Base-by-base conservation (phyloP, 2,113 vertebrate species). In the Beaufortia kweichowensis region DNA sequence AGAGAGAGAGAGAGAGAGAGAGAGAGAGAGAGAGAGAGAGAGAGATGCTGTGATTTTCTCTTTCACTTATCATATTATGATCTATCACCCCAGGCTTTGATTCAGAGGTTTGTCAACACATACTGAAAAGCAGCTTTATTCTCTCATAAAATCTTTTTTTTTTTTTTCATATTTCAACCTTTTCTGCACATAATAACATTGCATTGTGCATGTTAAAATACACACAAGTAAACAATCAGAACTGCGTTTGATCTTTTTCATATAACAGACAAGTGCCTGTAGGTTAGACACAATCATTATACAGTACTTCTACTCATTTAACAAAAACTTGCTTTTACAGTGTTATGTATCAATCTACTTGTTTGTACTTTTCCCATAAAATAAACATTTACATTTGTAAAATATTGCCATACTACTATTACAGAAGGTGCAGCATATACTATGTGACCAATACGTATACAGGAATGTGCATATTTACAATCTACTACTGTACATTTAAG, bases 1-100 rank as follows among this genome's bases (percentile, higher is more conserved):
- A 63, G 71, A 76, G 64, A 39, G 53, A 19, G 69, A 31, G 29
- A 76, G 72, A 55, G 67, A 66, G 31, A 74, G 17, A 48, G 26
- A 28, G 14, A 48, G 46, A 80, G 66, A 68, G 26, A 17, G 68
- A 77, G 72, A 83, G 81, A 81, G 79, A 83, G 67, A 79, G 61
- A 26, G 63, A 68, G 66, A 59, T 66, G 55, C 33, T 59, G 53
- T 62, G 53, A 62, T 50, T 60, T 60, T 70, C 66, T 77, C 56
- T 61, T 62, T 56, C 65, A 55, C 53, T 71, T 71, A 71, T 71
- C 68, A 57, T 59, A 29, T 69, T 61, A 78, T 63, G 66, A 78
- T 66, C 66, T 63, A 62, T 68, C 62, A 78, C 57, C 24, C 57
- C 46, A n/a, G 59, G 41, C 66, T 70, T 77, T 70, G 76, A 77